Conservation (phyloP, 2,113 vertebrate species). For the Paratilapia polleni region DNA sequence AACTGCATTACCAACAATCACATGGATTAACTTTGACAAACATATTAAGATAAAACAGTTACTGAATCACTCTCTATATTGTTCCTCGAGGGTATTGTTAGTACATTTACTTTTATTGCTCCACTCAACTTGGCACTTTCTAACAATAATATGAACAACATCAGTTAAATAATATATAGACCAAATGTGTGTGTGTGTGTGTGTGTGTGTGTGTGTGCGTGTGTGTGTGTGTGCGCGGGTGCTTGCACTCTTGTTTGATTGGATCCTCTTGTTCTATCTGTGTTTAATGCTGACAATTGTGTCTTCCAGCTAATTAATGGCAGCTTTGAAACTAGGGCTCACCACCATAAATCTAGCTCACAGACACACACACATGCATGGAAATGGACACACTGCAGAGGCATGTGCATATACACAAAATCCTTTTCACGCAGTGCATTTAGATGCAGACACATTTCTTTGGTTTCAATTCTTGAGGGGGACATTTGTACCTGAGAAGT, state of each 20-base stretch:
- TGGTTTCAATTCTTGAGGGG: conserved; percentile 40
- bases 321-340: conserved; percentile 37
- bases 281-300: conserved; percentile 27
- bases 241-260: neutral
- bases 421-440: conserved; percentile 22
- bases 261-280: neutral
- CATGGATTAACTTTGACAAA: conserved; percentile 52
- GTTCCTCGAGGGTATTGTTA: conserved; percentile 34
- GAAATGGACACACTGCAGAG: conserved; percentile 12
- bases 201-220: neutral
- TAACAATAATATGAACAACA: neutral
- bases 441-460: conserved; percentile 26
- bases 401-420: conserved; percentile 33
- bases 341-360: conserved; percentile 1
- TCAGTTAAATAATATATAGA: conserved; percentile 21
- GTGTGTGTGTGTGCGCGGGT: neutral
- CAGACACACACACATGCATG: neutral
- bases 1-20: conserved; percentile 39
- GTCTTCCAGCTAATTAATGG: conserved; percentile 43
- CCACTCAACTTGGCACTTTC: neutral
- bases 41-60: conserved; percentile 27
- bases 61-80: conserved; percentile 24
- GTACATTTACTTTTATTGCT: conserved; percentile 18
- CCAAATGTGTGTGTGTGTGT: neutral
- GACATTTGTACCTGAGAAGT: neutral